Evolutionary conservation across 2,888 invertebrate genomes (phyloP), one percentile per base, ranked within the genome.

Genomic region (Macroteleia sp.): DNA sequence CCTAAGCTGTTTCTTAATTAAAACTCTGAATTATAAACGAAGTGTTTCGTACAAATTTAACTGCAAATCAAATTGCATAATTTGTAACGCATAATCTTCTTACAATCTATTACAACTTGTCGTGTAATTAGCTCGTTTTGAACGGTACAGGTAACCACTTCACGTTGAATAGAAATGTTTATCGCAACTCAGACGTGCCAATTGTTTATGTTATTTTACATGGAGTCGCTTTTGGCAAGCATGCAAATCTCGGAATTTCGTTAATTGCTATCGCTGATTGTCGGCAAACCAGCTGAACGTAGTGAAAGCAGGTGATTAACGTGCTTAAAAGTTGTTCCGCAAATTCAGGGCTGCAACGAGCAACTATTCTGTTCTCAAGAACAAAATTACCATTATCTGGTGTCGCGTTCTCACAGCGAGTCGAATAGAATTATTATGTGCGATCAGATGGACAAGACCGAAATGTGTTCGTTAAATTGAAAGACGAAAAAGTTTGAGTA

Each of bases 231-330:
- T n/a, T 81, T 83, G 81, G 82, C 80, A 84, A 86, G 82, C 83
- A 81, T 75, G 82, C 39, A 34, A 64, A 59, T 50, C 52, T 84
- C 80, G 81, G 86, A 88, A 89, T 89, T 87, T 84, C 81, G 83
- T 86, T 89, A 89, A 89, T 89, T 88, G 86, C 85, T 77, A 69
- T 74, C 59, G 81, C 80, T 87, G 85, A 88, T 86, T 87, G 88
- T 86, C 87, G 85, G 78, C 86, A 86, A 86, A 82, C 82, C 80
- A 79, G 81, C 83, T 73, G 76, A 76, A 67, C 81, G 67, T 74
- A 77, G 64, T 84, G 86, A 87, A 87, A 88, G 75, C 80, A 36
- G 81, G 82, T 86, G 85, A 86, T 88, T 88, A 87, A 85, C 82
- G 82, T 80, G 79, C 80, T 86, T 83, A 82, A 86, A 84, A 85